Base-by-base conservation (phyloP, 2,797 vertebrate genomes). In the Pseudochromis fuscus region DNA sequence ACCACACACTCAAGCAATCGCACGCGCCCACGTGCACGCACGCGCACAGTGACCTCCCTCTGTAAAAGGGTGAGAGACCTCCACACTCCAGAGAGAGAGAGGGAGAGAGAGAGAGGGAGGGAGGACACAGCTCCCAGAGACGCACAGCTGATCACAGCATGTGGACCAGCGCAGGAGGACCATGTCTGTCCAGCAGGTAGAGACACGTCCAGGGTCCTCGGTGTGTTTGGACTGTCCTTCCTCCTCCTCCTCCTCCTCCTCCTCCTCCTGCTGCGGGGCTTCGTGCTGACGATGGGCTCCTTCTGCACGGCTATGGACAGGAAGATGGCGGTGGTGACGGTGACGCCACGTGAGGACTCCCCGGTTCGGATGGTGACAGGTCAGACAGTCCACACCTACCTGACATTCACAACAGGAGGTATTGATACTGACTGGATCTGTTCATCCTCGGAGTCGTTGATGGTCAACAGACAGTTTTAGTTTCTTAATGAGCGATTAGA, bases 261-360 rank as follows among this genome's bases (percentile, higher is more conserved):
- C n/a, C n/a, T 42, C n/a, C 24, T n/a, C n/a, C n/a, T n/a, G n/a
- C n/a, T n/a, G n/a, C n/a, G n/a, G n/a, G n/a, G n/a, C n/a, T n/a
- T n/a, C n/a, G n/a, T 31, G 50, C 64, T 73, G 24, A 76, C 13
- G 15, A 89, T 88, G 88, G 88, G 88, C 66, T 87, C 87, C 62
- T 82, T 44, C 76, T 88, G 87, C 63, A 82, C 79, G 0, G 44
- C 44, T 69, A 52, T 82, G 72, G 75, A 87, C 79, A 53, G 52
- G 23, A 78, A 49, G 64, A 83, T 28, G 40, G 30, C 56, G 1
- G 83, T 79, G 55, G 66, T 83, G 53, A 77, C 37, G 10, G 64
- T 75, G 71, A 61, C 23, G 4, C 68, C 82, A 42, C 25, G 4
- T 10, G 62, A 66, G 24, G 62, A 77, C 48, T 18, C 53, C 0